A percentile compares a stretch with the other conserved stretches of the same genome.
phyloP scores from a whole-genome alignment of 1,140 invertebrate species.

The Diabrotica undecimpunctata region DNA sequence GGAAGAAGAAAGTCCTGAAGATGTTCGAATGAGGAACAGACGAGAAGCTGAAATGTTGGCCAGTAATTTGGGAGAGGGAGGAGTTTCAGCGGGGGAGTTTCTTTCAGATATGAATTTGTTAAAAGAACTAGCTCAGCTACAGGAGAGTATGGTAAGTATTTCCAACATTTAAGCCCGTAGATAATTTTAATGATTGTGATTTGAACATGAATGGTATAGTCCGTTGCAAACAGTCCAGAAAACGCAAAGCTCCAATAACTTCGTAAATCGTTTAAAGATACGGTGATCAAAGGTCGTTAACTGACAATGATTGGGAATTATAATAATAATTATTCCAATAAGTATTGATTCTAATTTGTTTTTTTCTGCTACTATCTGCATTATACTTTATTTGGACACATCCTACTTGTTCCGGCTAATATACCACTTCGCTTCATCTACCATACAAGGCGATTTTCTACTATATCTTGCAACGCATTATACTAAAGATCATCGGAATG shows the following conservation, averaged over 20 bases:
- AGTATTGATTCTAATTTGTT: too few relatives aligned
- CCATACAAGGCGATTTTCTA: not conserved
- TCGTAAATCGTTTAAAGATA: too few relatives aligned
- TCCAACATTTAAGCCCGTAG: not conserved
- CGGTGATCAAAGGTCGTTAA: too few relatives aligned
- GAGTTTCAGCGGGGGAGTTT: slow-evolving; percentile 30
- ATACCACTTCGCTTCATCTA: not conserved
- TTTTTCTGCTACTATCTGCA: too few relatives aligned
- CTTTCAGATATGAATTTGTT: slow-evolving; percentile 63
- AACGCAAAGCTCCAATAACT: too few relatives aligned
- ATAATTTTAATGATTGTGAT: too few relatives aligned
- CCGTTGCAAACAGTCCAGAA: not conserved
- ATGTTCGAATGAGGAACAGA: slow-evolving; percentile 75
- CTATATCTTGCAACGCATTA: not conserved
- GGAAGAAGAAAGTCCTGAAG: slow-evolving; percentile 70
- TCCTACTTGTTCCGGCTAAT: not conserved
- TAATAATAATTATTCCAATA: too few relatives aligned
- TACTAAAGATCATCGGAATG: too few relatives aligned
- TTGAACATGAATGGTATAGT: not conserved
- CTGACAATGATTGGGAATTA: too few relatives aligned
- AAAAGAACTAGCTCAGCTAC: slow-evolving; percentile 79
- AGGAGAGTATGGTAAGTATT: slow-evolving; percentile 80
- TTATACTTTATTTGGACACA: too few relatives aligned
- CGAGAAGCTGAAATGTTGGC: slow-evolving; percentile 91
- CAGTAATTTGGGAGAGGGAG: slow-evolving; percentile 79